phyloP scores from a whole-genome alignment of 2,797 vertebrate species.

The Otolemur crassicaudatus region DNA sequence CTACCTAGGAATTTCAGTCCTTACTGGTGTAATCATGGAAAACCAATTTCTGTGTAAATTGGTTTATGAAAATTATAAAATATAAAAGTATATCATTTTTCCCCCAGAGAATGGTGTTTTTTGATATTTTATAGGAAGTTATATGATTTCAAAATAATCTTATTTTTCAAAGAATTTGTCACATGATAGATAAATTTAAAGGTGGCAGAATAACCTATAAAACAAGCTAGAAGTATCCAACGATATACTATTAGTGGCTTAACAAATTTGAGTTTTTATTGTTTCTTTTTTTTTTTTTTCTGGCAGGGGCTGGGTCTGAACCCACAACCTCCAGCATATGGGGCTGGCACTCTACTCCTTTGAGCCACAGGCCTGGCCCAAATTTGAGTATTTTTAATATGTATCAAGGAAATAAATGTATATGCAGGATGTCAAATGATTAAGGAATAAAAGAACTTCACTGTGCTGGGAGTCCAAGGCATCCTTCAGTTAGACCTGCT shows the following conservation, averaged over 20 bases:
- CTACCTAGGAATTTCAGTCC: not conserved
- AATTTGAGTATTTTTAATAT: not conserved
- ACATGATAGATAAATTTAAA: conserved; percentile 4
- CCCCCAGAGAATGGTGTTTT: not conserved
- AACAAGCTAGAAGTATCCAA: not conserved
- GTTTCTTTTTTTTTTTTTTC: too few relatives aligned
- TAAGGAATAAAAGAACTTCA: not conserved
- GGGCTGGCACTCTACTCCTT: too few relatives aligned
- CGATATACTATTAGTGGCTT: not conserved
- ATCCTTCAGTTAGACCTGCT: not conserved
- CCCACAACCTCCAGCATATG: too few relatives aligned
- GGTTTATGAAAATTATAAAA: not conserved
- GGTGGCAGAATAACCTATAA: not conserved
- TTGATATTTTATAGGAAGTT: not conserved
- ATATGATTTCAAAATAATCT: not conserved
- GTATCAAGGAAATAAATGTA: not conserved
- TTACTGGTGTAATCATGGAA: not conserved
- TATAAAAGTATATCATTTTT: not conserved
- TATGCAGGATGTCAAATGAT: not conserved
- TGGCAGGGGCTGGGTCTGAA: too few relatives aligned
- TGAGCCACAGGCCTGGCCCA: not conserved
- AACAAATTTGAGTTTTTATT: not conserved
- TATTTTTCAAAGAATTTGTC: conserved; percentile 20
- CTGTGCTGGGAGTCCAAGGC: not conserved
- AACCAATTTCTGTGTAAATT: not conserved